Base-by-base conservation (phyloP, 2,797 vertebrate species). In the Aselliscus stoliczkanus region DNA sequence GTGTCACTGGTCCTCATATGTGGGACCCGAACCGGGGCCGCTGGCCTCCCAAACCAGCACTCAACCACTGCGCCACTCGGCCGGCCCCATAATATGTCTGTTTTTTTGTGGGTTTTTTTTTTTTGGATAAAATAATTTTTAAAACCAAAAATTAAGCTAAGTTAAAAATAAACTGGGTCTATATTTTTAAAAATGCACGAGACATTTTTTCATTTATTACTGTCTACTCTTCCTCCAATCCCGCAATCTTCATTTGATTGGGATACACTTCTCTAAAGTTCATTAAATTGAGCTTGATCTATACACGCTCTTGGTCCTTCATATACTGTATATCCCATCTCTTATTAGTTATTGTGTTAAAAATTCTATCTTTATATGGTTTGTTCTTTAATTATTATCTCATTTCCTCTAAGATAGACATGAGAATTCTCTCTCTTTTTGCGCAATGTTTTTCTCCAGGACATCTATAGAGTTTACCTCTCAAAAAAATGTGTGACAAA, bases 401-500 rank as follows among this genome's bases (percentile, higher is more conserved):
- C 88, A 31, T 34, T 88, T 69, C 67, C n/a, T 44, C 29, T 23
- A 70, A 14, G 72, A 9, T 91, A 13, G 7, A n/a, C 29, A 76
- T 70, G 15, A 67, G 23, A 73, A 17, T 87, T n/a, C n/a, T n/a
- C n/a, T 42, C 11, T 80, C 4, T 62, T 72, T 88, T 75, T 39
- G 14, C 13, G 80, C 23, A 84, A 0, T 90, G 21, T 60, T 90
- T 96, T 84, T 77, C 17, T 92, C 4, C 9, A 77, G 58, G 67
- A 86, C 21, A 5, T 50, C 37, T 82, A 7, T 42, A 79, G 17
- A 44, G 12, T 58, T 80, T 25, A 92, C 4, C 7, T 2, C 31
- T 29, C 23, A 83, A 84, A 73, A 27, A 86, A 62, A 34, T 88
- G 27, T 64, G 37, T 95, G 39, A 75, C 73, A 42, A 75, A 79